These are phyloP conservation scores for Phyllostomus discolor DNA, from an alignment of 2,113 vertebrate species.

Conservation along the genomic window DNA sequence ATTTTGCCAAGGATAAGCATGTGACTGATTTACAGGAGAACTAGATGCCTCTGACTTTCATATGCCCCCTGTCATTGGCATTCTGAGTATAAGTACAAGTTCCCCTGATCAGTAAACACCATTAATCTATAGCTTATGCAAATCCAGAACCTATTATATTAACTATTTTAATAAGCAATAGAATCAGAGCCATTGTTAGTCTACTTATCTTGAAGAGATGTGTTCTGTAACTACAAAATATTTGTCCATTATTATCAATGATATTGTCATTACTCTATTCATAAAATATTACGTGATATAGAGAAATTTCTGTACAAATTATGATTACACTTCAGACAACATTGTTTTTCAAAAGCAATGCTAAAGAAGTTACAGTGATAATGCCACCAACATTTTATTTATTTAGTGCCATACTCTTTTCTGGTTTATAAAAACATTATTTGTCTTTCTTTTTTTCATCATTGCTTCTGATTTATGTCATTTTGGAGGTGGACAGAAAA, in stretches of 20 bases:
- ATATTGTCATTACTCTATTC: slow-evolving; percentile 13
- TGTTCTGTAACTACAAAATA: slow-evolving; percentile 28
- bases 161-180: slow-evolving; percentile 55
- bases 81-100: slow-evolving; percentile 41
- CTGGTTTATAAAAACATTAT: not conserved
- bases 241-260: not conserved
- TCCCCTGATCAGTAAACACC: slow-evolving; percentile 35
- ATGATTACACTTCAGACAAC: not conserved
- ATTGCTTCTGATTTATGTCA: slow-evolving; percentile 16
- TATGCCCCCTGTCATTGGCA: slow-evolving; percentile 6
- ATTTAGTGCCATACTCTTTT: not conserved
- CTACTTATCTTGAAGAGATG: slow-evolving; percentile 30
- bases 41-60: not conserved
- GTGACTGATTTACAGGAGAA: not conserved
- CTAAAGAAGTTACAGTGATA: not conserved
- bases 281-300: not conserved
- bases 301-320: slow-evolving; percentile 14
- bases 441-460: not conserved
- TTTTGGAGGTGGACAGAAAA: not conserved
- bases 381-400: not conserved
- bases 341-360: not conserved
- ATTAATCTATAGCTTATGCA: slow-evolving; percentile 63
- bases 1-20: slow-evolving; percentile 45
- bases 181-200: slow-evolving; percentile 39
- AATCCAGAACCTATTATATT: slow-evolving; percentile 57